Evolutionary conservation across 2,888 invertebrate genomes (phyloP), one percentile per base, ranked within the genome.

Genomic region (Melikaiella ostensackeni): DNA sequence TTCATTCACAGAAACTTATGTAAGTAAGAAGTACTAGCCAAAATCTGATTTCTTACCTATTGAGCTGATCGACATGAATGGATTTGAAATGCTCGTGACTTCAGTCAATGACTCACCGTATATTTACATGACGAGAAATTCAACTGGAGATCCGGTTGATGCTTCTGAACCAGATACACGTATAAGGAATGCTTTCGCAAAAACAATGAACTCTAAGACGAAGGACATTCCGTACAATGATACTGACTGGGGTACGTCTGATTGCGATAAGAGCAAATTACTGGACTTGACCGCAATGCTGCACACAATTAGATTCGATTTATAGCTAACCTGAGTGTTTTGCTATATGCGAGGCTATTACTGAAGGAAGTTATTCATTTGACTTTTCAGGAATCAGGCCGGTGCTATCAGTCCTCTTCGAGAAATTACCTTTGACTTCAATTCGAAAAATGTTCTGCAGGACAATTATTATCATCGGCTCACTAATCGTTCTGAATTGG

Each of bases 221-320:
- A 11, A 5, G n/a, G 35, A 62, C n/a, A 35, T 35, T 11, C n/a
- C 62, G 46, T 19, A 19, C 7, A 19, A 7, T 46, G 2, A 0
- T 19, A 1, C 2, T n/a, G 1, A 19, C n/a, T 46, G n/a, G 46
- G n/a, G 19, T 7, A n/a, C 0, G 0, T 9, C 2, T 0, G 50
- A 50, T n/a, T 50, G 50, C 9, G 2, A n/a, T 1, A 50, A 1
- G n/a, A 50, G 9, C 3, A n/a, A 50, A 50, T 2, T 50, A 9
- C n/a, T 50, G n/a, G 50, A 50, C 8, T 50, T 9, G 0, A 9
- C 8, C 50, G 7, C n/a, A n/a, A n/a, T 2, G 0, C n/a, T n/a
- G 5, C 3, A 2, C 9, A 50, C n/a, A 50, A 9, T 9, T 5
- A 50, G 9, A 9, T n/a, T 50, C n/a, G 8, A 50, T 50, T 50